Evolutionary conservation across 2,888 invertebrate genomes (phyloP), one percentile per base, ranked within the genome.

Genomic region (Metacarcinus magister): DNA sequence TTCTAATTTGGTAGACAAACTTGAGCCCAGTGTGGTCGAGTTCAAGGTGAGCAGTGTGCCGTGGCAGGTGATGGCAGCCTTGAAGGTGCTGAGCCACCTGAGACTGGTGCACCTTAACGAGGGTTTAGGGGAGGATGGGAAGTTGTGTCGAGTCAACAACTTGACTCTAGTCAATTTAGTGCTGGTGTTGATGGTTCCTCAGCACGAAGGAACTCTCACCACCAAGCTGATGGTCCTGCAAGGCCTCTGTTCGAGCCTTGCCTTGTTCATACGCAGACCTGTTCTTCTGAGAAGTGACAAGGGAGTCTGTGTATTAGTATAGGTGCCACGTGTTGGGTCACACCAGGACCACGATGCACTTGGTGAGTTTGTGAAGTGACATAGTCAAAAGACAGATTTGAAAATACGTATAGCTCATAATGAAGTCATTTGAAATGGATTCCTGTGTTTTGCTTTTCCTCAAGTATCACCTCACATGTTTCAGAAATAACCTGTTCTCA

Each of bases 81-180:
- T 98, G 98, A 98, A 98, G 95, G 96, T 97, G 46, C 92, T 97
- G 44, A 19, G 90, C n/a, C 43, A 39, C 2, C 93, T 96, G 32
- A 93, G 93, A 2, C 48, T 97, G 75, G 96, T 96, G n/a, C 92
- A 93, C 16, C 48, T 97, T 16, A 46, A 82, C 16, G 94, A 94
- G 44, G 93, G 94, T 0, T n/a, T 93, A 0, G 95, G 94, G 89
- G 95, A 95, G 32, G 91, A 94, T 43, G 95, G 94, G n/a, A 75
- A 95, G 54, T 82, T 94, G 44, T 93, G 92, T 82, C 89, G 90
- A 39, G 39, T 96, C 90, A 98, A 98, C 97, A 99, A 99, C 98
- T 98, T 99, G 97, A 99, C 99, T 0, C 98, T 99, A 95, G 99
- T 99, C 94, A 99, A 99, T 98, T 98, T 99, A 96, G 98, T 99